These are phyloP conservation scores for Vidua chalybeata DNA, from an alignment of 2,113 vertebrate species.

Conservation along the genomic window DNA sequence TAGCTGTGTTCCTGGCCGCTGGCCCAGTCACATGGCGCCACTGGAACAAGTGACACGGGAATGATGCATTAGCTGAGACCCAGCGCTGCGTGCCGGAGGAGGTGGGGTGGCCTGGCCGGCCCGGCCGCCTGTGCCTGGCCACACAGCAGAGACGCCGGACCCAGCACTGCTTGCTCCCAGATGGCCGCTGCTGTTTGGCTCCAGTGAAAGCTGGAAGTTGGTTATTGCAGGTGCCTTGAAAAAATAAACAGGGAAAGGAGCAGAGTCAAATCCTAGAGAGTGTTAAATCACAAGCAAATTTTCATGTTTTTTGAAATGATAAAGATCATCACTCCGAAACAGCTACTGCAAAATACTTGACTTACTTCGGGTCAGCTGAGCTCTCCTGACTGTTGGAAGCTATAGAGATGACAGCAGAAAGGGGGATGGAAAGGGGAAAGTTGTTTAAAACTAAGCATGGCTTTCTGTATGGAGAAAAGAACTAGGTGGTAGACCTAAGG, in stretches of 20 bases:
- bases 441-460: not conserved
- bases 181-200: not conserved
- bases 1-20: slow-evolving; percentile 28
- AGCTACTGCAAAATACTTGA: not conserved
- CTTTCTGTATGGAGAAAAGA: not conserved
- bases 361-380: not conserved
- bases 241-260: not conserved
- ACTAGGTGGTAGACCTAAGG: not conserved
- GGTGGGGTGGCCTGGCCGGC: not conserved
- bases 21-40: slow-evolving; percentile 29
- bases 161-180: rapidly evolving
- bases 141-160: rapidly evolving
- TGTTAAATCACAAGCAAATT: not conserved
- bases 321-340: not conserved
- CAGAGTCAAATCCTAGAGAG: not conserved
- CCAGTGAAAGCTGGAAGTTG: not conserved
- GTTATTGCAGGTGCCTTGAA: not conserved
- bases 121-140: rapidly evolving
- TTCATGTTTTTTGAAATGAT: not conserved
- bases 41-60: slow-evolving; percentile 53
- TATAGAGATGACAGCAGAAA: rapidly evolving
- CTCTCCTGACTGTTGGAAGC: not conserved
- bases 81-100: not conserved
- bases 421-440: not conserved
- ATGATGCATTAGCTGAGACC: not conserved